Evolutionary conservation across 2,888 invertebrate genomes (phyloP), one percentile per base, ranked within the genome.

Genomic region (Agrochola macilenta): DNA sequence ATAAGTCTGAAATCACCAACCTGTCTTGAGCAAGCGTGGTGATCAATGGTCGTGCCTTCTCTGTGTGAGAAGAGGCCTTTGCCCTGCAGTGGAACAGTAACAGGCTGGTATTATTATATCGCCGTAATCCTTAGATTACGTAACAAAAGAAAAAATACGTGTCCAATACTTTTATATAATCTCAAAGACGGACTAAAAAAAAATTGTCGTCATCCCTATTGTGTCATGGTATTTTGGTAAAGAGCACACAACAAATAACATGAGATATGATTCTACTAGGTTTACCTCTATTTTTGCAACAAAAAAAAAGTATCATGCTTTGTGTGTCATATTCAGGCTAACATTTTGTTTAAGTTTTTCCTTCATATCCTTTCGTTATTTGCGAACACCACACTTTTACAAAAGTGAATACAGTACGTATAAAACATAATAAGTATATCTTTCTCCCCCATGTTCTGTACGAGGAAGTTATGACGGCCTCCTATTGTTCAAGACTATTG

Each of bases 401-500:
- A 54, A 26, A 23, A 58, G 14, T 14, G 26, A 69, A 78, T 14
- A 65, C 63, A 20, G 57, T 49, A 17, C 26, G 14, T 52, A 66
- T 85, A 74, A 84, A 85, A 81, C 35, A 70, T 66, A 61, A 68
- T 58, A 8, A 71, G 66, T 74, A 60, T 80, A 81, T 85, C 66
- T 63, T 70, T 63, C 58, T 49, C 58, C 70, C 30, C 39, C 63
- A 71, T 74, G 70, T 60, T 66, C 26, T 30, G 26, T 17, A 57
- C 66, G 35, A 63, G 66, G 66, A 85, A 82, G 58, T 85, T 82
- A 70, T 85, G 65, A 68, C 17, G 61, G 85, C 46, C 14, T 35
- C 8, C 85, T 52, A 82, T 82, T 82, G 85, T 82, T 68, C 0
- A 9, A 81, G 81, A 61, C 85, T 69, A 85, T 70, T 85, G 66